Evolutionary conservation across 2,113 vertebrate genomes (phyloP).

Genomic region (Fulica atra): DNA sequence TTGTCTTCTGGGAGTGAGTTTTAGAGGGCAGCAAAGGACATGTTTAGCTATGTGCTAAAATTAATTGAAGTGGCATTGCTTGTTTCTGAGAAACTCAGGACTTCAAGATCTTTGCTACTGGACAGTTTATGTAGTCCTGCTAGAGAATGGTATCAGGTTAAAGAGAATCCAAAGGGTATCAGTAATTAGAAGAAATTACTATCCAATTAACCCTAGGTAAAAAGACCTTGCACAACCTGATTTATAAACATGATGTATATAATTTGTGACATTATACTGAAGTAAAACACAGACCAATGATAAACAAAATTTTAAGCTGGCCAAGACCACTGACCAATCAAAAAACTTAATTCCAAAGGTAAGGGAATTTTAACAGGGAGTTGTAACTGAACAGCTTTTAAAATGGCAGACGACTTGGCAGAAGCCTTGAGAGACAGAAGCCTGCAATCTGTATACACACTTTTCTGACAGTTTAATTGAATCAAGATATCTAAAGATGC

Average conservation of each 20-base stretch:
- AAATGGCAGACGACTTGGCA: background rate
- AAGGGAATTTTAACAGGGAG: background rate
- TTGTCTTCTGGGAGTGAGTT: background rate
- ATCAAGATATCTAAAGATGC: background rate
- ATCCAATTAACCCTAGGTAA: background rate
- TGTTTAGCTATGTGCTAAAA: background rate
- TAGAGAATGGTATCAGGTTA: background rate
- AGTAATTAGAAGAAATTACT: background rate
- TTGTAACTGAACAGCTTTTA: background rate
- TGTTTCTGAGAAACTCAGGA: background rate
- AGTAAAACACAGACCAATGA: background rate
- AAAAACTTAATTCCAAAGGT: background rate
- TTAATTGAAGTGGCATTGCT: background rate
- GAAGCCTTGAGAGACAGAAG: background rate
- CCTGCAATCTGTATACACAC: background rate
- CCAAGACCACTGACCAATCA: background rate
- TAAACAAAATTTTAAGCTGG: background rate
- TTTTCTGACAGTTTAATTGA: constrained; percentile 4
- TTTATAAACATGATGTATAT: background rate
- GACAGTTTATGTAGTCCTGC: background rate
- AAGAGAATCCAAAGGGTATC: background rate
- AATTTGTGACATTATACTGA: background rate
- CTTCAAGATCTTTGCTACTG: background rate
- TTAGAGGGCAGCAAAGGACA: background rate
- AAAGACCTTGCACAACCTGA: background rate